Evolutionary conservation across 2,113 vertebrate species (phyloP).

Genomic region (Microcebus tavaratra): DNA sequence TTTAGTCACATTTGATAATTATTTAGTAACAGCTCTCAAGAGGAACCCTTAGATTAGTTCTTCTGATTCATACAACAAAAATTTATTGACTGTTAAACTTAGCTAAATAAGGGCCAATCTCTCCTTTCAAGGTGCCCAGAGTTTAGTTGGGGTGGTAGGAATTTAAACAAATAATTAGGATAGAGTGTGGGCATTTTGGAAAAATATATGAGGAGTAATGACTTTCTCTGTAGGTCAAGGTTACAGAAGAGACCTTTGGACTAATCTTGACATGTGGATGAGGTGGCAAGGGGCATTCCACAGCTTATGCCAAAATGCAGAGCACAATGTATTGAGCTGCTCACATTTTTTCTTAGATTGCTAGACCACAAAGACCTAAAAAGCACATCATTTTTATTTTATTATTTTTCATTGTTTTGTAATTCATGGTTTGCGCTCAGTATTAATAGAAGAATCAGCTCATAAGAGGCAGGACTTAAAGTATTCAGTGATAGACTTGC

Average conservation of each 20-base stretch:
- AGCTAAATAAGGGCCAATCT: neutral
- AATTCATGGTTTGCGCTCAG: neutral
- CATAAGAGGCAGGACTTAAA: neutral
- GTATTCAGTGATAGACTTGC: neutral
- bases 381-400: neutral
- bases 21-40: neutral
- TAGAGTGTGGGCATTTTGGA: neutral
- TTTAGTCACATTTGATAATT: neutral
- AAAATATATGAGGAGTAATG: neutral
- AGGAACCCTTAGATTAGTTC: neutral
- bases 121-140: neutral
- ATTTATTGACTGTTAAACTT: neutral
- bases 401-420: constrained; percentile 39
- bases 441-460: constrained; percentile 2
- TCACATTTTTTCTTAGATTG: neutral
- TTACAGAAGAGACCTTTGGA: neutral
- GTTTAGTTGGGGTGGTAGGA: neutral
- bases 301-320: neutral
- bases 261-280: neutral
- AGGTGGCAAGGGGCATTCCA: neutral
- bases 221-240: neutral
- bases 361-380: neutral
- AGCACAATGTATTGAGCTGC: neutral
- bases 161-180: neutral
- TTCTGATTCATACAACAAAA: neutral